Base-by-base conservation (phyloP, 2,888 invertebrate species). In the Cyclophora albipunctata region DNA sequence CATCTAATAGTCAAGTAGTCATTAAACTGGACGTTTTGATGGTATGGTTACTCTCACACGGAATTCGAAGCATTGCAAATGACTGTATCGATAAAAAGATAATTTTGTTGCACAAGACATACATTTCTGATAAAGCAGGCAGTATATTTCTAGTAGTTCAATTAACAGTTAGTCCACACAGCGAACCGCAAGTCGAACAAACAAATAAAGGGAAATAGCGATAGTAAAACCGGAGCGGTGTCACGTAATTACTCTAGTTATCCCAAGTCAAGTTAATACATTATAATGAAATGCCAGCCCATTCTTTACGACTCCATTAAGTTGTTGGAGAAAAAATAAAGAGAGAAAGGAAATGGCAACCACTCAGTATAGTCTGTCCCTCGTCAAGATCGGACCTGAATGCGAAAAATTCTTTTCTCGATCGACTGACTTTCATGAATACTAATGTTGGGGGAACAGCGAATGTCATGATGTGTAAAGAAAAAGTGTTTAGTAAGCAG, bases 341-440 rank as follows among this genome's bases (percentile, higher is more conserved):
- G 74, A 75, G 72, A 69, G 71, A 70, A 62, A 76, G 82, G 78
- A 83, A 84, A 85, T 79, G 79, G 81, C 76, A 75, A 77, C 79
- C 82, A 84, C 84, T 84, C 79, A 77, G 73, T 69, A 64, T 57
- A 68, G 77, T 77, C 75, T 71, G 76, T 75, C 78, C 75, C 75
- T 73, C 78, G 78, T 80, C 80, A 79, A 77, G 78, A 79, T 77
- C 71, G 78, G 78, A 70, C 75, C 68, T 73, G 76, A 74, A 78
- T 73, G 78, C 71, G 78, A 80, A 78, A 59, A 82, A 83, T 84
- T 82, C 81, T 84, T 83, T 84, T 81, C 83, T 80, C 84, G 77
- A 86, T 84, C 82, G 85, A 81, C 75, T 81, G 81, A 81, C 79
- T 84, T 81, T 79, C 78, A 84, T 87, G 87, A 85, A 87, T 87